Evolutionary conservation across 2,113 vertebrate genomes (phyloP).

Genomic region (Electrona antarctica): DNA sequence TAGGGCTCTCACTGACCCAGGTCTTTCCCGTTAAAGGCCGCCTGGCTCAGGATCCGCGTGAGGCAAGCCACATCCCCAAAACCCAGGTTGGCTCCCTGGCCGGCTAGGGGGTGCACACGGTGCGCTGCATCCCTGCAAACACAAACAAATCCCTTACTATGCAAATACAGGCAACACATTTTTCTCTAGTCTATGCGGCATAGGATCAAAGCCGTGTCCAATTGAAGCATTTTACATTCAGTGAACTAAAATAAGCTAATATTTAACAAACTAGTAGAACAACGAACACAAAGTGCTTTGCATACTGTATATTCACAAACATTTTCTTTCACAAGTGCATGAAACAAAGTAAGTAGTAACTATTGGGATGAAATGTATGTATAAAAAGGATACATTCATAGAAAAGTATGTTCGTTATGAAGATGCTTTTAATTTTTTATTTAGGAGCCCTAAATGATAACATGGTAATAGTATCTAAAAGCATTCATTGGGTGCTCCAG

Average conservation of each 20-base stretch:
- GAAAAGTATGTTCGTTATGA: no score
- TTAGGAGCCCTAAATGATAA: no score
- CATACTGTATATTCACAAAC: no score
- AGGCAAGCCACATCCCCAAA: constrained; percentile 92
- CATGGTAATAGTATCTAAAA: no score
- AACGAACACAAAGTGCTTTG: no score
- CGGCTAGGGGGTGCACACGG: constrained; percentile 94
- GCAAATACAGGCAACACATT: constrained; percentile 7
- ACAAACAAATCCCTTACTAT: constrained; percentile 36
- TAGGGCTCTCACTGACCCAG: constrained; percentile 84
- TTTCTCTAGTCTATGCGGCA: constrained; percentile 3
- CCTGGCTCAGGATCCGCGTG: constrained; percentile 86
- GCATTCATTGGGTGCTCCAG: no score
- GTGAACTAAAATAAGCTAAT: not conserved
- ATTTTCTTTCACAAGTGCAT: no score
- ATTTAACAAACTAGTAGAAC: no score
- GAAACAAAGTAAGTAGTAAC: no score
- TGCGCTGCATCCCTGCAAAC: constrained; percentile 92
- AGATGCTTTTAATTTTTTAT: no score
- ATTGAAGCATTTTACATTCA: not conserved
- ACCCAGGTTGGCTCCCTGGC: constrained; percentile 97
- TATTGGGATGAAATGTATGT: no score
- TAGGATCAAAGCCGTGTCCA: not conserved
- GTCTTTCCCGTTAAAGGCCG: constrained; percentile 92
- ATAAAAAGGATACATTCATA: no score